Conservation (phyloP, 2,113 vertebrate genomes). For the Chaetops frenatus region DNA sequence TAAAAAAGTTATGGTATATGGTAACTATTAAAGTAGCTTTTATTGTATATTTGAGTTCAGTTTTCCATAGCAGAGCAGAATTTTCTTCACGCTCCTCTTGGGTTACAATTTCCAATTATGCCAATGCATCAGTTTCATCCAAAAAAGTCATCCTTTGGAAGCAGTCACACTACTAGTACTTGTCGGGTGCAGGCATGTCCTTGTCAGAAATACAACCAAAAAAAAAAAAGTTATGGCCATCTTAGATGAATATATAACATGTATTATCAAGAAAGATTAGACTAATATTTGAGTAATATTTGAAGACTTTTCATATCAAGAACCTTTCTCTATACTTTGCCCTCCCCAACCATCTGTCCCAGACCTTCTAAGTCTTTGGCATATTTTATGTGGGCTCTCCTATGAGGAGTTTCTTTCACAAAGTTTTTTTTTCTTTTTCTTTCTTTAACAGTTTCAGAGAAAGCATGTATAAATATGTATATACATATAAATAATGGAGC, state of each 20-base stretch:
- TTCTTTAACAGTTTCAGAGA: not conserved
- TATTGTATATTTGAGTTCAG: not conserved
- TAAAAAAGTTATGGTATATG: not conserved
- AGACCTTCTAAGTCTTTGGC: not conserved
- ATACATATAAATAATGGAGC: constrained; percentile 35
- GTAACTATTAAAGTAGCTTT: not conserved
- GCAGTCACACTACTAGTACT: not conserved
- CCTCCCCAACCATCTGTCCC: not conserved
- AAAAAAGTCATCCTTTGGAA: not conserved
- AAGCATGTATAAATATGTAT: constrained; percentile 39
- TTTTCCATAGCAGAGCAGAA: not conserved
- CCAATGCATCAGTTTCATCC: not conserved
- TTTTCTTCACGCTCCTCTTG: not conserved
- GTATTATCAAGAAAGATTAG: not conserved
- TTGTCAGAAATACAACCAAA: not conserved
- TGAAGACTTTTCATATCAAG: not conserved
- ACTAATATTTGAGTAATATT: not conserved
- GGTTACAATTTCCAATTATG: not conserved
- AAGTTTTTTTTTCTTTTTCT: not conserved
- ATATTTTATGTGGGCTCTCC: not conserved
- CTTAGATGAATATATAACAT: not conserved
- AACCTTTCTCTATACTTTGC: not conserved
- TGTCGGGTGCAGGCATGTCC: not conserved
- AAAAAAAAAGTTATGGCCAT: not conserved
- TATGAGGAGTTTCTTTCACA: not conserved